Conservation (phyloP, 1,140 invertebrate genomes). For the Drosophila bocqueti region DNA sequence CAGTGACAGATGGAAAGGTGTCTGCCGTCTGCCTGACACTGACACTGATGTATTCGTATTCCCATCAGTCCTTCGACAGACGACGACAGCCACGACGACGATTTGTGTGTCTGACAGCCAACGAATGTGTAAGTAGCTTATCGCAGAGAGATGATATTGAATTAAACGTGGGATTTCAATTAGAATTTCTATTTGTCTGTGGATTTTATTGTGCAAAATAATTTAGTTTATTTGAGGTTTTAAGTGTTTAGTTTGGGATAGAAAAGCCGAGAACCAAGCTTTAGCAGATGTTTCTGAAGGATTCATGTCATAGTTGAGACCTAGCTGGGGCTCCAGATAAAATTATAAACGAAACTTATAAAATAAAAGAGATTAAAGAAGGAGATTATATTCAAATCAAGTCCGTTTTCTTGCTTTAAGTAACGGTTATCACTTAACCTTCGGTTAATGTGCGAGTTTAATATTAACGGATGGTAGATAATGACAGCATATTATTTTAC, state of each 20-base stretch:
- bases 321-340: too few species aligned
- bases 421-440: not conserved
- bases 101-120: constrained; percentile 34
- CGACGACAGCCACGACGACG: constrained; percentile 25
- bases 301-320: too few species aligned
- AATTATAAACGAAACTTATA: not conserved
- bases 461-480: not conserved
- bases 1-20: constrained; percentile 75
- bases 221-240: not conserved
- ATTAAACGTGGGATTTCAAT: constrained; percentile 4
- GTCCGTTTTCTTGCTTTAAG: not conserved
- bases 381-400: not conserved
- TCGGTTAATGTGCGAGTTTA: not conserved
- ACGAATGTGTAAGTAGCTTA: constrained; percentile 17
- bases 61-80: constrained; percentile 55
- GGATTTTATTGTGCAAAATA: too few species aligned
- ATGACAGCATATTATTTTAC: not conserved
- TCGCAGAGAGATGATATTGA: constrained; percentile 3
- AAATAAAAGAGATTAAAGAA: not conserved
- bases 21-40: constrained; percentile 64
- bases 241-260: not conserved
- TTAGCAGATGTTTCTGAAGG: not conserved
- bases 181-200: not conserved
- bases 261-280: too few species aligned
- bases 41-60: constrained; percentile 74